Evolutionary conservation across 2,888 invertebrate genomes (phyloP), one percentile per base, ranked within the genome.

Genomic region (Zygothrica quintamaculata): DNA sequence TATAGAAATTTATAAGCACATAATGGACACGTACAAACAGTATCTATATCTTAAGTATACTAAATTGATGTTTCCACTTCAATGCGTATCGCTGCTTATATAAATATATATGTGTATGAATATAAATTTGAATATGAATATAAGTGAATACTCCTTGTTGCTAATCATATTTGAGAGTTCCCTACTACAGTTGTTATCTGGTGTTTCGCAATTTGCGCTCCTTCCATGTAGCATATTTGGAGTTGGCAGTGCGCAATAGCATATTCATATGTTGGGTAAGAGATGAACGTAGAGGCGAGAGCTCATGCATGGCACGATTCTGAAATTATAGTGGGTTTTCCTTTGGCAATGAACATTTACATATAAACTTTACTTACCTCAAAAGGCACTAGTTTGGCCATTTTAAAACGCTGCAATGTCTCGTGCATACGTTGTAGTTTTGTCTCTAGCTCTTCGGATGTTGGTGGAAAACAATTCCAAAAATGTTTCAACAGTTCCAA

Each of bases 391-490:
- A 99, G 91, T 91, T 96, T 97, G 16, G 95, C 95, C 88, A 94
- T 94, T 90, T 98, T 95, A 91, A 97, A 98, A 88, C 96, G 93
- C 74, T 96, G 95, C 74, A 99, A 90, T 0, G 98, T 97, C 77
- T 96, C 96, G 78, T 97, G 96, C 95, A 97, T 97, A 88, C 95
- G 94, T n/a, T 95, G 92, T 1, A 96, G 94, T 90, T 96, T 94
- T 15, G 95, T 94, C 89, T 97, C 96, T 31, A 95, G 92, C 50
- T 94, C 93, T 13, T 94, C 92, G 1, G 94, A 94, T 0, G 95
- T 94, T 0, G 95, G 95, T 29, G 96, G 96, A 92, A 99, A 98
- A 90, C 98, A 96, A 39, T 95, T 93, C 99, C 99, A 99, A 92
- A 99, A 96, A 91, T 99, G 98, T 61, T 96, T 94, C 9, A 99